phyloP scores from a whole-genome alignment of 2,888 invertebrate species.

The Cephus spinipes region DNA sequence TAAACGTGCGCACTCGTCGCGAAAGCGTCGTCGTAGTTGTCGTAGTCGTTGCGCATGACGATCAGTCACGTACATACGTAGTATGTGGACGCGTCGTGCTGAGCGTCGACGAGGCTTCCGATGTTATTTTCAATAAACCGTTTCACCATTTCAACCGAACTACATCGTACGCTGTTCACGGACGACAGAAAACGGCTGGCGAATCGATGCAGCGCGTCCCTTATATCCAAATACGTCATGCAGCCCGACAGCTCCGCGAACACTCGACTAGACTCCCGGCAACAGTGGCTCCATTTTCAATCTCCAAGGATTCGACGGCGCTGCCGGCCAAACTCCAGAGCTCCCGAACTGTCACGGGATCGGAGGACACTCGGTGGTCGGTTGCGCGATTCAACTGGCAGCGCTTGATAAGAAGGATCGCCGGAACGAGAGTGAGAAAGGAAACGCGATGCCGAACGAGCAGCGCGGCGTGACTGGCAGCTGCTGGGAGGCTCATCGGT shows the following conservation, averaged over 20 bases:
- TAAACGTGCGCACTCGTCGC: background rate
- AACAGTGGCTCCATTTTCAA: background rate
- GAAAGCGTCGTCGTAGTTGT: background rate
- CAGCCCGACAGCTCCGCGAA: background rate
- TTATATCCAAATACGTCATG: background rate
- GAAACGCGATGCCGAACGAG: background rate
- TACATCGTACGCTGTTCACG: background rate
- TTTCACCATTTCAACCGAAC: background rate
- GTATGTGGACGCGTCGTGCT: background rate
- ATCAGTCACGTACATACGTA: background rate
- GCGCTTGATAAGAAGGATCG: background rate
- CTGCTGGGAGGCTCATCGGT: background rate
- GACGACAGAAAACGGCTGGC: background rate
- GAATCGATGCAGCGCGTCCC: background rate
- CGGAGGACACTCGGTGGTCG: background rate
- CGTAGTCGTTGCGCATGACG: background rate
- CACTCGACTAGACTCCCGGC: background rate
- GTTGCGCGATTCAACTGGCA: background rate
- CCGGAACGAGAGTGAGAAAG: background rate
- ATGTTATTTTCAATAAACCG: background rate
- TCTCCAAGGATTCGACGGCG: background rate
- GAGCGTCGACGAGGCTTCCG: background rate
- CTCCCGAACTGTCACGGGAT: background rate
- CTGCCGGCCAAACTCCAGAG: background rate
- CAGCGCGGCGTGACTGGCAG: background rate